A percentile compares a stretch with the other conserved stretches of the same genome.
Conservation (phyloP, 2,888 invertebrate genomes). For the Pristionchus arcanus region DNA sequence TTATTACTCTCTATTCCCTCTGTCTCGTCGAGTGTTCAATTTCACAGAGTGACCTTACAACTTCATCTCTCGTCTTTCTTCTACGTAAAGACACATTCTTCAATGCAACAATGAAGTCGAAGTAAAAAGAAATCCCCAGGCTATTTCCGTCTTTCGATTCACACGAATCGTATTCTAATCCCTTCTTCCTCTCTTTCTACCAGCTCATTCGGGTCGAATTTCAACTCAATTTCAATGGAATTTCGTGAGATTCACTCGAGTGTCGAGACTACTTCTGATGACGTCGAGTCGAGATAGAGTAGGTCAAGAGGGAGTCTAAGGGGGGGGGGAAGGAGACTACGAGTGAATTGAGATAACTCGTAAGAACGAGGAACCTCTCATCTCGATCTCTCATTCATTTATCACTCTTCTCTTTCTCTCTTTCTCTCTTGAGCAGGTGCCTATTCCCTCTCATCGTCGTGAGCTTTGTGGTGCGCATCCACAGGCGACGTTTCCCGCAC, state of each 20-base stretch:
- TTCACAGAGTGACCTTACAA: conserved; percentile 20
- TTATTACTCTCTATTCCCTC: conserved; percentile 17
- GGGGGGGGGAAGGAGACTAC: no score
- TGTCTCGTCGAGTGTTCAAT: conserved; percentile 15
- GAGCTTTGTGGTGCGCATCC: conserved; percentile 39
- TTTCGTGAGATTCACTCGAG: conserved; percentile 5
- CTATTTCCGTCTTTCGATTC: conserved; percentile 15
- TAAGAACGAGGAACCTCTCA: conserved; percentile 32
- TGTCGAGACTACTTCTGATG: conserved; percentile 20
- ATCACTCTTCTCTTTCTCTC: conserved; percentile 1
- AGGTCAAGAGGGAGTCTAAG: conserved; percentile 20
- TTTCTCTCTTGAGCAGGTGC: conserved; percentile 35
- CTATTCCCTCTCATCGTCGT: neutral
- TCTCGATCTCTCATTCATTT: neutral
- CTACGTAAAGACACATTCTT: neutral
- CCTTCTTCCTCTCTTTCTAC: conserved; percentile 14
- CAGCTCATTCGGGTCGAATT: neutral
- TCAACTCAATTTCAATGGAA: conserved; percentile 42
- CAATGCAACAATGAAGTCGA: neutral
- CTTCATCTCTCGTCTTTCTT: conserved; percentile 12
- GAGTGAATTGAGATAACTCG: neutral
- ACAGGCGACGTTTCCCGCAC: conserved; percentile 22
- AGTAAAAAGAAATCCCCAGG: neutral
- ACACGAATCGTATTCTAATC: conserved; percentile 26
- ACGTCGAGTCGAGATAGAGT: neutral